Evolutionary conservation across 2,888 invertebrate species (phyloP).

Genomic region (Drosophila imparisetae): DNA sequence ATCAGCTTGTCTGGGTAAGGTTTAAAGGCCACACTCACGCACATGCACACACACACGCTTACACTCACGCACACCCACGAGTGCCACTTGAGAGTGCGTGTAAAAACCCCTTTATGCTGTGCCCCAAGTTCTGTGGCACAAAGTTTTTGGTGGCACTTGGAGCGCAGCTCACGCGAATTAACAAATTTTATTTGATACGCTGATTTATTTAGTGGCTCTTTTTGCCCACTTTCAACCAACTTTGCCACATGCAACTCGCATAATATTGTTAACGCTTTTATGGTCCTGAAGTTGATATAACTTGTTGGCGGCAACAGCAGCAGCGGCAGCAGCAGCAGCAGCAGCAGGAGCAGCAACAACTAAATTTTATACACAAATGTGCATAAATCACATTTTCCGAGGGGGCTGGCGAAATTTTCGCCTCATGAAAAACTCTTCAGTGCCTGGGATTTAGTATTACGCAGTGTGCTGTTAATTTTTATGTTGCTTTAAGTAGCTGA

Average conservation of each 20-base stretch:
- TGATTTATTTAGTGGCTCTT: conserved; percentile 62
- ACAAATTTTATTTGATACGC: conserved; percentile 43
- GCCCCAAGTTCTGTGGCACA: conserved; percentile 9
- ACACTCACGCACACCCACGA: conserved; percentile 4
- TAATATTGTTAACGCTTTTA: conserved; percentile 65
- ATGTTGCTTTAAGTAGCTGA: conserved; percentile 63
- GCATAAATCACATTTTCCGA: conserved; percentile 53
- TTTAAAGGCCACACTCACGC: conserved; percentile 16
- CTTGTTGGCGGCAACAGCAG: conserved; percentile 53
- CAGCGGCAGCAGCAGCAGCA: not conserved
- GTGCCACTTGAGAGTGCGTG: conserved; percentile 41
- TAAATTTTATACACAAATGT: conserved; percentile 60
- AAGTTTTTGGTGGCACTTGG: conserved; percentile 32
- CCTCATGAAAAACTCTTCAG: conserved; percentile 10
- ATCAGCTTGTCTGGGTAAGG: conserved; percentile 37
- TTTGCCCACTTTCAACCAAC: conserved; percentile 4
- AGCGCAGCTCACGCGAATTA: conserved; percentile 12
- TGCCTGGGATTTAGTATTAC: conserved; percentile 35
- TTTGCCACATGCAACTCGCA: conserved; percentile 34
- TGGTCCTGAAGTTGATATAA: conserved; percentile 57
- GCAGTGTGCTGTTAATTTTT: conserved; percentile 62
- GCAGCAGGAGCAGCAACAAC: conserved; percentile 13
- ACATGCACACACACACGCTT: not conserved
- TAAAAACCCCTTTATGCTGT: conserved; percentile 42
- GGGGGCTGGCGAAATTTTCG: conserved; percentile 8